A percentile compares a stretch with the other conserved stretches of the same genome.
Conservation (phyloP, 2,113 vertebrate genomes). For the Pedionomus torquatus region DNA sequence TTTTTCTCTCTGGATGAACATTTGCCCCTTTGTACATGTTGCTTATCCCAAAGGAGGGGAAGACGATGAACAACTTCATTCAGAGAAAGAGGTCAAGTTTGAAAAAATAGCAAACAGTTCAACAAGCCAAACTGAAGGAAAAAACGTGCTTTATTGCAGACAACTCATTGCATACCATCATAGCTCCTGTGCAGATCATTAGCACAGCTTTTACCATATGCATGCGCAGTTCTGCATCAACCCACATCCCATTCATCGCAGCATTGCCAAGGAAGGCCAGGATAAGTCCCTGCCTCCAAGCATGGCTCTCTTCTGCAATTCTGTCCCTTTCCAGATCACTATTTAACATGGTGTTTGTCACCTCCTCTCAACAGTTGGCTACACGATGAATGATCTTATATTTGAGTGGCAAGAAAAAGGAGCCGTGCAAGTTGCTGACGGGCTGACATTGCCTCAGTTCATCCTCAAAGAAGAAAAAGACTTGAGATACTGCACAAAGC, state of each 20-base stretch:
- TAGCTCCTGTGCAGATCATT: not conserved
- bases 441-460: constrained; percentile 96
- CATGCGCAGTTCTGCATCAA: not conserved
- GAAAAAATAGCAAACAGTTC: not conserved
- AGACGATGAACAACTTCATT: not conserved
- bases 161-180: not conserved
- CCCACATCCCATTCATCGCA: not conserved
- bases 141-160: not conserved
- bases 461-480: constrained; percentile 98
- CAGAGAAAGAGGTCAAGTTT: not conserved
- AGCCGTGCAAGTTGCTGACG: constrained; percentile 94
- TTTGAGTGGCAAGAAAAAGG: constrained; percentile 98
- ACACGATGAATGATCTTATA: constrained; percentile 99
- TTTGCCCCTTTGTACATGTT: not conserved
- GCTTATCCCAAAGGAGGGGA: constrained; percentile 3
- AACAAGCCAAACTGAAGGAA: not conserved
- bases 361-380: constrained; percentile 84
- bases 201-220: not conserved
- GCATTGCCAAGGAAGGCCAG: not conserved
- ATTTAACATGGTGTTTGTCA: not conserved
- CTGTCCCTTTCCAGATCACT: not conserved
- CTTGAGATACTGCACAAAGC: constrained; percentile 96
- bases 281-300: not conserved
- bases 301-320: not conserved
- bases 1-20: constrained; percentile 3